phyloP scores from a whole-genome alignment of 37 sponge, comb jelly and placozoan genomes.

The Ianthella basta region DNA sequence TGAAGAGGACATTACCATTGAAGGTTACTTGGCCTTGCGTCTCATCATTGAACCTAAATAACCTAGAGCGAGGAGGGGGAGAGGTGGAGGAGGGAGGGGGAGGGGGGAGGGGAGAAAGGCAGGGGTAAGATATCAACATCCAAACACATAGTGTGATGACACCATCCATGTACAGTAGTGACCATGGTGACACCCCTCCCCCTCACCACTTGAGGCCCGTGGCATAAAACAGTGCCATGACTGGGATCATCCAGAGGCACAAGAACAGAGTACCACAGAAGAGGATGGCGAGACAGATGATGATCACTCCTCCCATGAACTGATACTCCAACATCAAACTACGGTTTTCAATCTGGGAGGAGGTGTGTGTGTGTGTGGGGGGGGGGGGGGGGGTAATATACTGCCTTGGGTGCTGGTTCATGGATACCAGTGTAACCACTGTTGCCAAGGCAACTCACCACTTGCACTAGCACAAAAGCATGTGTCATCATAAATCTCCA shows the following conservation, averaged over 20 bases:
- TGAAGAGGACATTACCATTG: constrained; percentile 75
- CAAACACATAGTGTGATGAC: no score
- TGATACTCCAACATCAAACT: constrained; percentile 62
- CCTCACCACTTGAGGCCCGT: constrained; percentile 59
- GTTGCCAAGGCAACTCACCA: constrained; percentile 16
- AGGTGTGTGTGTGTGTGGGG: no score
- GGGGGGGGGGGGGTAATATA: not conserved
- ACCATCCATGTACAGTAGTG: no score
- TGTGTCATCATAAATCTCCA: constrained; percentile 63
- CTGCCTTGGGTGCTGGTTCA: no score
- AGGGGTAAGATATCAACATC: no score
- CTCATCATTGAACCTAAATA: constrained; percentile 32
- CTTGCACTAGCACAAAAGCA: constrained; percentile 55
- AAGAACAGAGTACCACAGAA: constrained; percentile 55
- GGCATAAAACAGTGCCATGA: constrained; percentile 45
- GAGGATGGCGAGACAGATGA: constrained; percentile 44
- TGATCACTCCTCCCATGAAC: constrained; percentile 65
- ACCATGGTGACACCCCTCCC: no score
- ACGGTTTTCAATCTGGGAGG: constrained; percentile 23
- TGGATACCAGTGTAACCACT: no score
- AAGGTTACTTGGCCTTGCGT: constrained; percentile 57
- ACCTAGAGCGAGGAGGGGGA: no score
- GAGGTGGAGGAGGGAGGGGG: not conserved
- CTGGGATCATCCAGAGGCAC: constrained; percentile 67
- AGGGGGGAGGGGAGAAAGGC: not conserved